Percentiles rank a stretch among this genome's conserved stretches.
Conservation (phyloP, 1,140 invertebrate species). For the Neodiprion virginianus region DNA sequence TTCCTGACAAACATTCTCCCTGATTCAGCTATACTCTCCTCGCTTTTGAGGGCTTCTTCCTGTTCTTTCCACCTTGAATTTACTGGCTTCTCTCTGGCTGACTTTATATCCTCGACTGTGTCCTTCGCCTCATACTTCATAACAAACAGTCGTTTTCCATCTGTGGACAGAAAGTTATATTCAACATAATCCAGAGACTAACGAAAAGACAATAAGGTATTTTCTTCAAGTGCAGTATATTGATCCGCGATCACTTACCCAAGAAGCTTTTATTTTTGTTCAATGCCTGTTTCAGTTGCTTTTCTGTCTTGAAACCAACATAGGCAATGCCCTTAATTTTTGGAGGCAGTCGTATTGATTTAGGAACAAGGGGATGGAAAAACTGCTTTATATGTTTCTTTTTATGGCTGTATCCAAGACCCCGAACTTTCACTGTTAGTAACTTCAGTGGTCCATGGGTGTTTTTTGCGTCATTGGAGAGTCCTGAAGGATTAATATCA, state of each 20-base stretch:
- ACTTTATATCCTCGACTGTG: constrained; percentile 50
- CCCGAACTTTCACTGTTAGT: constrained; percentile 71
- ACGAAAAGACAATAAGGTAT: constrained; percentile 13
- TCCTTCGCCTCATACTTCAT: constrained; percentile 68
- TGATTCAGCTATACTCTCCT: constrained; percentile 87
- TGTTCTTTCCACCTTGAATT: constrained; percentile 74
- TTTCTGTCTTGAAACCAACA: constrained; percentile 86
- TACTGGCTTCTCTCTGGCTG: constrained; percentile 43
- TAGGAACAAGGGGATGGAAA: constrained; percentile 80
- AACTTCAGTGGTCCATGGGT: constrained; percentile 61
- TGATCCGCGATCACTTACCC: constrained; percentile 60
- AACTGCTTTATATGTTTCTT: constrained; percentile 87
- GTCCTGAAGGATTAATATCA: constrained; percentile 40
- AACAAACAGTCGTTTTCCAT: constrained; percentile 71
- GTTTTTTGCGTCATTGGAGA: constrained; percentile 37
- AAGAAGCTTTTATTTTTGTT: constrained; percentile 88
- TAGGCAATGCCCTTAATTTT: constrained; percentile 87
- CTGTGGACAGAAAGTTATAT: constrained; percentile 50
- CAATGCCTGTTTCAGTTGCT: constrained; percentile 82
- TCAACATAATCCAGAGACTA: no score
- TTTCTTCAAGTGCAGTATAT: constrained; percentile 2
- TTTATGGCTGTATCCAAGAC: constrained; percentile 74
- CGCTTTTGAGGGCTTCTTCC: constrained; percentile 72
- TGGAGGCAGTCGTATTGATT: constrained; percentile 79
- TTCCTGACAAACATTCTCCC: constrained; percentile 96